A percentile compares a stretch with the other conserved stretches of the same genome.
Evolutionary conservation across 2,888 invertebrate genomes (phyloP).

Genomic region (Cheilosia grossa): DNA sequence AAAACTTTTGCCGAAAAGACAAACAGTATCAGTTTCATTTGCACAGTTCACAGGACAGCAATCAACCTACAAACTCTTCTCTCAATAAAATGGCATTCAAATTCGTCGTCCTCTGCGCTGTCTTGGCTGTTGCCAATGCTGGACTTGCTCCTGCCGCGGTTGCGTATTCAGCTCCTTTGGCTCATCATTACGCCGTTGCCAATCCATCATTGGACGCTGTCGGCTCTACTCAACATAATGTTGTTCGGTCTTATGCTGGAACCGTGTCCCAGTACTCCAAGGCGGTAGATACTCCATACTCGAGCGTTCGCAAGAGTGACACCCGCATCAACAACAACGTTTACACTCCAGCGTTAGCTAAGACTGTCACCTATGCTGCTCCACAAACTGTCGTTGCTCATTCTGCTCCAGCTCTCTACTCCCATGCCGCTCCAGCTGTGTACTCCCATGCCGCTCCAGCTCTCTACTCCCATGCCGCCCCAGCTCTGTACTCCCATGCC

Average conservation of each 20-base stretch:
- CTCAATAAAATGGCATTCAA: constrained; percentile 80
- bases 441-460: constrained; percentile 64
- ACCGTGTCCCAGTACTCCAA: constrained; percentile 85
- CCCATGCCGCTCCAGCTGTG: constrained; percentile 77
- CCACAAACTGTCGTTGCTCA: constrained; percentile 78
- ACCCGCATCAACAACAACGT: constrained; percentile 86
- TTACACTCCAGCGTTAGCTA: constrained; percentile 82
- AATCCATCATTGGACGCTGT: constrained; percentile 79
- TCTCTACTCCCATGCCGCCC: constrained; percentile 76
- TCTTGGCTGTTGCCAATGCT: constrained; percentile 87
- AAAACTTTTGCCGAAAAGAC: constrained; percentile 31
- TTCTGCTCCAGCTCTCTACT: constrained; percentile 77
- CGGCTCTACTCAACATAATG: constrained; percentile 84
- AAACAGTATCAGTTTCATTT: constrained; percentile 62
- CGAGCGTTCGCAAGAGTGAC: constrained; percentile 85
- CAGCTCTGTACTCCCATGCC: constrained; percentile 68
- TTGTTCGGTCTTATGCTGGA: constrained; percentile 84
- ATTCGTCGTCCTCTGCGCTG: constrained; percentile 86
- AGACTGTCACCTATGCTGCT: constrained; percentile 78
- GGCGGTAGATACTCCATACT: constrained; percentile 85
- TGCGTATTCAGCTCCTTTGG: constrained; percentile 74
- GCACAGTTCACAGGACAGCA: constrained; percentile 52
- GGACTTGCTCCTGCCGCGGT: constrained; percentile 82
- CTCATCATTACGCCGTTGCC: constrained; percentile 77
- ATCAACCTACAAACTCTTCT: constrained; percentile 47